These are phyloP conservation scores for Julus scandinavius DNA, from an alignment of 2,888 invertebrate genomes.

Conservation along the genomic window DNA sequence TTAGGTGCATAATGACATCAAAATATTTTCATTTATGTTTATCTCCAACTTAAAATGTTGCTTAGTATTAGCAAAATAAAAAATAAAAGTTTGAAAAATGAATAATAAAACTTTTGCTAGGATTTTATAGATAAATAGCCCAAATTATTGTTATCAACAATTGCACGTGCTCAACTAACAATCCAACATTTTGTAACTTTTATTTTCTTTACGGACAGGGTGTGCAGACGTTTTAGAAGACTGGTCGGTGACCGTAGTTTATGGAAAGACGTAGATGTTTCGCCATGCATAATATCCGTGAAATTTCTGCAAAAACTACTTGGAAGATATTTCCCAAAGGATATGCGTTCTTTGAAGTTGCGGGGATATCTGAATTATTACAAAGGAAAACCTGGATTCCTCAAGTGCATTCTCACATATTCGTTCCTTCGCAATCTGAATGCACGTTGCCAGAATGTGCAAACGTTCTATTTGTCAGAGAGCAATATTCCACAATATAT, in stretches of 20 bases:
- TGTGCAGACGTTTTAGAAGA: not conserved
- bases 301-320: not conserved
- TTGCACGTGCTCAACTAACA: too few relatives aligned
- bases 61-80: too few relatives aligned
- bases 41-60: too few relatives aligned
- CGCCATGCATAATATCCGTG: not conserved
- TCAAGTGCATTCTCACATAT: not conserved
- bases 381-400: conserved; percentile 14
- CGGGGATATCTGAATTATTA: conserved; percentile 16
- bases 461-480: not conserved
- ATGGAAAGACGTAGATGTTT: conserved; percentile 38
- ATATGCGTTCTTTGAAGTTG: conserved; percentile 33
- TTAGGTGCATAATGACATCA: too few relatives aligned
- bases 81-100: too few relatives aligned
- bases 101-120: not conserved
- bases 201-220: not conserved
- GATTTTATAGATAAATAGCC: not conserved
- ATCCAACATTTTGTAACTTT: not conserved
- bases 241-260: not conserved
- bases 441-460: not conserved
- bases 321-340: not conserved
- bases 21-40: too few relatives aligned
- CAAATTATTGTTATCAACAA: too few relatives aligned
- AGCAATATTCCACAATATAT: not conserved
- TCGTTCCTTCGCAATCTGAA: not conserved